Percentiles rank a stretch among this genome's conserved stretches.
These are phyloP conservation scores for Molossus alvarezi DNA, from an alignment of 2,797 vertebrate species.

Conservation along the genomic window DNA sequence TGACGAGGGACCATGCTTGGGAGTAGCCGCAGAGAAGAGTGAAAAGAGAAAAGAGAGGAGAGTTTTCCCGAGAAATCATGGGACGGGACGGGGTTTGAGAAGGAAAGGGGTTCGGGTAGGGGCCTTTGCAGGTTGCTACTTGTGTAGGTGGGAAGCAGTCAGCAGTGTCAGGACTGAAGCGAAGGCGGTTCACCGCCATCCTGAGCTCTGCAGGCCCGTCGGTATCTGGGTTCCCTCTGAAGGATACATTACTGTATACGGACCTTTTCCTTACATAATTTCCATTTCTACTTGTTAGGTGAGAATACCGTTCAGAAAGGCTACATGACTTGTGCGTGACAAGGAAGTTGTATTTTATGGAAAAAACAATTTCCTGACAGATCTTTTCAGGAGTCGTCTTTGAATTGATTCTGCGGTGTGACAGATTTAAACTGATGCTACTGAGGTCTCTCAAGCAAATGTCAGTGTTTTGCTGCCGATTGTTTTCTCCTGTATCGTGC, in stretches of 20 bases:
- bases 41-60: neutral
- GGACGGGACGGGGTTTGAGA: neutral
- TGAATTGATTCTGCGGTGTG: constrained; percentile 33
- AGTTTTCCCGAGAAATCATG: neutral
- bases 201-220: neutral
- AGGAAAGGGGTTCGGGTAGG: neutral
- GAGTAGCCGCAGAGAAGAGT: neutral
- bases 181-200: neutral
- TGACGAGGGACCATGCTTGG: neutral
- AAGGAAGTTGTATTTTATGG: neutral
- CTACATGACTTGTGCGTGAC: neutral
- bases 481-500: constrained; percentile 36
- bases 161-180: neutral
- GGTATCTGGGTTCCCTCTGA: neutral
- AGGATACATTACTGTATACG: neutral
- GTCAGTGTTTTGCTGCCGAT: neutral
- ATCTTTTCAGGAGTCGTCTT: neutral
- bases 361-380: constrained; percentile 3
- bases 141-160: neutral
- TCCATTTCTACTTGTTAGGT: neutral
- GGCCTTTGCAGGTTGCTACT: neutral
- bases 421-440: constrained; percentile 36
- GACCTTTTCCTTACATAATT: neutral
- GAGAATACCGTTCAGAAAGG: neutral
- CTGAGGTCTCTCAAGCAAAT: constrained; percentile 23